A percentile compares a stretch with the other conserved stretches of the same genome.
phyloP scores from a whole-genome alignment of 2,113 vertebrate genomes.

The Atrichornis clamosus region DNA sequence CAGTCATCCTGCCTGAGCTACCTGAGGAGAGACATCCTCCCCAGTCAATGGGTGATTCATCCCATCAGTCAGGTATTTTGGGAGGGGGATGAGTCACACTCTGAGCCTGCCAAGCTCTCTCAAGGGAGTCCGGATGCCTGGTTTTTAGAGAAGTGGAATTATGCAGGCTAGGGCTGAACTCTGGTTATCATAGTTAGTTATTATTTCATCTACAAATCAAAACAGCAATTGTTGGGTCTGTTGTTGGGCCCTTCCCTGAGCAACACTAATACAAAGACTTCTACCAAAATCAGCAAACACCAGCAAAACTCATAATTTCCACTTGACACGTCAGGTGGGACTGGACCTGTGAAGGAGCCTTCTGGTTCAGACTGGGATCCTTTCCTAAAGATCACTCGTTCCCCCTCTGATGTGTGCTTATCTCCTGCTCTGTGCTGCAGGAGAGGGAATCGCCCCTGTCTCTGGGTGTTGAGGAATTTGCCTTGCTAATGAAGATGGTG shows the following conservation, averaged over 20 bases:
- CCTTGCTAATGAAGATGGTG: conserved; percentile 52
- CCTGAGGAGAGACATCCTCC: background rate
- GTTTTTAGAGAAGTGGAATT: background rate
- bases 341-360: background rate
- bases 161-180: background rate
- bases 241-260: background rate
- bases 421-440: background rate
- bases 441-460: background rate
- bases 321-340: background rate
- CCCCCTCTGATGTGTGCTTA: background rate
- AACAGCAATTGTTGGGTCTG: background rate
- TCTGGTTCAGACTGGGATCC: background rate
- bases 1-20: background rate
- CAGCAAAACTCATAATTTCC: background rate
- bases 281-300: background rate
- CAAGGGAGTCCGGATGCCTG: background rate
- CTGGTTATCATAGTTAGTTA: background rate
- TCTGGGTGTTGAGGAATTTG: background rate
- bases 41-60: background rate
- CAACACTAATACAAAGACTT: background rate
- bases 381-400: background rate
- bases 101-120: background rate
- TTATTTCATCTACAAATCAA: background rate
- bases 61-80: background rate
- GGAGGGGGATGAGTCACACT: background rate